Conservation (phyloP, 2,888 invertebrate species). For the Steinernema scapterisci region DNA sequence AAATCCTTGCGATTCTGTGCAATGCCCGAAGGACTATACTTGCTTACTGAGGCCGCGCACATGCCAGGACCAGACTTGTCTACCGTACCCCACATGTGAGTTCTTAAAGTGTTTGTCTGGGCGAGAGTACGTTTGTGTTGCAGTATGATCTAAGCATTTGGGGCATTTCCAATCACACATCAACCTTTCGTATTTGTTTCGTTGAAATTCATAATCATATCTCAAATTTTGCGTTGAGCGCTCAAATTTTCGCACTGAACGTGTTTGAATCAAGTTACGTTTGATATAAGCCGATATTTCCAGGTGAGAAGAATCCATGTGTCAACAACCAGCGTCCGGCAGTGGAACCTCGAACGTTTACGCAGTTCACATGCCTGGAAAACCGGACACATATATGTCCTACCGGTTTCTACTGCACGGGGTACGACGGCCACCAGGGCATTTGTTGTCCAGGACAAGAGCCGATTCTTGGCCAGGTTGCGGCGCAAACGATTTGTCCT, state of each 20-base stretch:
- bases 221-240: too few species aligned
- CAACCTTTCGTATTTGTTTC: too few species aligned
- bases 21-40: slow-evolving; percentile 41
- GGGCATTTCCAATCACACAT: too few species aligned
- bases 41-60: slow-evolving; percentile 48
- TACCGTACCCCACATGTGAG: slow-evolving; percentile 55
- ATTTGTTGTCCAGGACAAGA: slow-evolving; percentile 54
- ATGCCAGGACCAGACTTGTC: slow-evolving; percentile 46
- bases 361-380: slow-evolving; percentile 49
- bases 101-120: neutral
- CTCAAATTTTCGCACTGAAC: neutral
- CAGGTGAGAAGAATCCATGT: slow-evolving; percentile 41
- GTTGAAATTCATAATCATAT: too few species aligned
- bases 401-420: slow-evolving; percentile 52
- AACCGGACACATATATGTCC: slow-evolving; percentile 48
- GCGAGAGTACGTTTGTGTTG: too few species aligned
- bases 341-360: slow-evolving; percentile 45
- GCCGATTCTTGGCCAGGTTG: slow-evolving; percentile 37
- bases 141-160: too few species aligned
- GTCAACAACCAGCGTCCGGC: slow-evolving; percentile 40
- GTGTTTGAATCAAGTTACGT: too few species aligned
- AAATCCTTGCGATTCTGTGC: slow-evolving; percentile 44
- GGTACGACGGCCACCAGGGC: slow-evolving; percentile 47
- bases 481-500: slow-evolving; percentile 41
- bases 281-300: neutral